Base-by-base conservation (phyloP, 2,888 invertebrate genomes). In the Serripes groenlandicus region DNA sequence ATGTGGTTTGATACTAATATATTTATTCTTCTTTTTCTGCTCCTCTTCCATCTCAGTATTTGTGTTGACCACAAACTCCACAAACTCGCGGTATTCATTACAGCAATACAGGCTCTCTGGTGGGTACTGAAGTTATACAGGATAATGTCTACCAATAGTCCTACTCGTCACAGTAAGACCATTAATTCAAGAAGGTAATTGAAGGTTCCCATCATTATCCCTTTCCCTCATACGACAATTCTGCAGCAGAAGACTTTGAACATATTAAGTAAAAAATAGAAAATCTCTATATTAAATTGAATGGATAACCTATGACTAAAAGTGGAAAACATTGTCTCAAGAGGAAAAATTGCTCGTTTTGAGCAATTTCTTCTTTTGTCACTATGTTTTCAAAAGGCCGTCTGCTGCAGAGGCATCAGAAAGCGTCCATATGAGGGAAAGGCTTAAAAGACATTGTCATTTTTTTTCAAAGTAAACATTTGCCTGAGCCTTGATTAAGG, bases 21-120 rank as follows among this genome's bases (percentile, higher is more conserved):
- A 75, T 71, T 88, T 88, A 21, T 81, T 86, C 71, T 87, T 82
- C 28, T 89, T 85, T 37, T 76, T 78, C n/a, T 87, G 83, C 66
- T 91, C 90, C 52, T 90, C 88, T 30, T 91, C 92, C 80, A 91
- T 80, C 15, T 87, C 82, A 68, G 71, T 70, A 18, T 90, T 90
- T 21, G 90, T 90, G 21, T 81, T 88, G 34, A 92, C 83, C 21
- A 93, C 91, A 85, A 90, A 92, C 75, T 93, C 90, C 0, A 94
- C 92, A 86, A 94, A 94, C 64, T 94, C 92, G 9, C 92, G 83
- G 75, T 94, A 94, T 0, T 93, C 91, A 60, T 91, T 91, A 88
- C 94, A 94, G 81, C 94, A 94, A 82, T 92, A 94, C 26, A 94
- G 81, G 73, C 90, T 85, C 30, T 93, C 92, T n/a, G 94, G 93